Percentiles rank a stretch among this genome's conserved stretches.
These are phyloP conservation scores for Endomychus coccineus DNA, from an alignment of 2,888 invertebrate species.

Conservation along the genomic window DNA sequence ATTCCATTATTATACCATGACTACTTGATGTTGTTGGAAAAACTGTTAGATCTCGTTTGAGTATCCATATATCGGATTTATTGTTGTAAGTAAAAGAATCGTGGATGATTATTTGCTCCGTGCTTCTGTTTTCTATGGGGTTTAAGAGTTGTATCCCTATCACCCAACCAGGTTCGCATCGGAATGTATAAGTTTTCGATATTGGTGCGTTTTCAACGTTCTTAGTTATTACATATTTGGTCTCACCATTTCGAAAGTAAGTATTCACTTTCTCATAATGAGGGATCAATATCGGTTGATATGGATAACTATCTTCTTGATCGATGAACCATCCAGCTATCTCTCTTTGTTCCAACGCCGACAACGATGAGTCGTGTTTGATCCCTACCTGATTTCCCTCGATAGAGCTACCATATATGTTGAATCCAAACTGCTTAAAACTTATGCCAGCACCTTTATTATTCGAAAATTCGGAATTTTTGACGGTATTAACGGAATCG, in stretches of 20 bases:
- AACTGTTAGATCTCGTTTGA: conserved; percentile 75
- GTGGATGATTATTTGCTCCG: conserved; percentile 73
- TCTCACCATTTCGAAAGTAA: conserved; percentile 49
- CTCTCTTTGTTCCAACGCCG: conserved; percentile 78
- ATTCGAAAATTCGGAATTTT: conserved; percentile 75
- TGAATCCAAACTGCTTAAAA: conserved; percentile 79
- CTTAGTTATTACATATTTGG: conserved; percentile 73
- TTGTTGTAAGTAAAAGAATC: conserved; percentile 65
- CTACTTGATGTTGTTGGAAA: conserved; percentile 87
- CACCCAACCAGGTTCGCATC: conserved; percentile 75
- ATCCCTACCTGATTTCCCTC: conserved; percentile 87
- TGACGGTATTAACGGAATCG: conserved; percentile 71
- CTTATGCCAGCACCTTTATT: conserved; percentile 86
- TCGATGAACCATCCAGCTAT: conserved; percentile 86
- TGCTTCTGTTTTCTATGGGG: conserved; percentile 81
- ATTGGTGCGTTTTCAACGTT: conserved; percentile 52
- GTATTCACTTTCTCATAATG: conserved; percentile 44
- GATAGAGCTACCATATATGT: conserved; percentile 68
- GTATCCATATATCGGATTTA: conserved; percentile 64
- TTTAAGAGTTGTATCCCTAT: conserved; percentile 85
- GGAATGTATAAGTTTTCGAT: conserved; percentile 53
- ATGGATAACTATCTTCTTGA: conserved; percentile 63
- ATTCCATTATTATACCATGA: conserved; percentile 71
- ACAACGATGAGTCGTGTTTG: conserved; percentile 83
- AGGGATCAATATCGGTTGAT: conserved; percentile 68